Base-by-base conservation (phyloP, 2,797 vertebrate genomes). In the Cynodonichthys magdalenae region DNA sequence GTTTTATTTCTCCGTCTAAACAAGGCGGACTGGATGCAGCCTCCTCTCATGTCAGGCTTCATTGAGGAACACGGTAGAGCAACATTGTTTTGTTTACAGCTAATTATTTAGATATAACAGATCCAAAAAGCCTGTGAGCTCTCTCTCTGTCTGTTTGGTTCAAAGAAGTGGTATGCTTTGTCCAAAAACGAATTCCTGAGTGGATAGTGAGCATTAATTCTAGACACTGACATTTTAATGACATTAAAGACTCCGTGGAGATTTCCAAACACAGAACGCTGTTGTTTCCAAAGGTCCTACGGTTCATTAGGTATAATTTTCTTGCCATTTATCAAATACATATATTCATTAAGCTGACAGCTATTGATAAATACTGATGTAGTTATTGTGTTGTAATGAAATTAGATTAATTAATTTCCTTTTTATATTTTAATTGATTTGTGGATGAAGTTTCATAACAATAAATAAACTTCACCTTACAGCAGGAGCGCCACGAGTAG, bases 11-110 rank as follows among this genome's bases (percentile, higher is more conserved):
- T 10, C 24, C 51, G 39, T 44, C 8, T 64, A 45, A 65, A 59
- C 34, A 66, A 57, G 56, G 65, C 11, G 59, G 76, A 81, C 68
- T 76, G 69, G 71, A 69, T 62, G 53, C 20, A 54, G 24, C 24
- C 24, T 71, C 51, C 10, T 53, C 20, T 66, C 50, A 58, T 65
- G 45, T 71, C 56, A 54, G 34, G 10, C 50, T 61, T 48, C 24
- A 73, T 69, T 66, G 42, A 63, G 41, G 51, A 45, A 63, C 10
- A 34, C 17, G 17, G 6, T 53, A 47, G 58, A 4, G n/a, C 39
- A 66, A 59, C 48, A 51, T 36, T 8, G 6, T 19, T 39, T 41
- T 18, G 15, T n/a, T 75, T 60, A 50, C 71, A 46, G 44, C 53
- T 47, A 53, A 41, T 84, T 67, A 69, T 51, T 57, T 61, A 19